Evolutionary conservation across 2,113 vertebrate genomes (phyloP).

Genomic region (Hippocampus guttulatus): DNA sequence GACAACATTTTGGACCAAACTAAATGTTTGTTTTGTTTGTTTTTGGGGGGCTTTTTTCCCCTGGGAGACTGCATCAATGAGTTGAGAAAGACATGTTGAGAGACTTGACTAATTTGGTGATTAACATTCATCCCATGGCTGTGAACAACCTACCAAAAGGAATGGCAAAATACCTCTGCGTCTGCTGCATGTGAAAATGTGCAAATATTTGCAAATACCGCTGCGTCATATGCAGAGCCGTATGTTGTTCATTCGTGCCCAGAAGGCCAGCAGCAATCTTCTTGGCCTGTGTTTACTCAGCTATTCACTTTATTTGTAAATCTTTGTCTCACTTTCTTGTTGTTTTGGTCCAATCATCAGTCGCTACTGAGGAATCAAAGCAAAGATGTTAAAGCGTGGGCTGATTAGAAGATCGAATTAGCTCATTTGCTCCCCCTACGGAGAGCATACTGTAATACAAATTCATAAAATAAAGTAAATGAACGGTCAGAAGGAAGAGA

Average conservation of each 20-base stretch:
- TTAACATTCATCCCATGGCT: conserved; percentile 24
- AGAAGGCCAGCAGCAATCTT: not conserved
- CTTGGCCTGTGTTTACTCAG: not conserved
- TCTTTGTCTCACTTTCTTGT: not conserved
- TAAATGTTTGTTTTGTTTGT: not conserved
- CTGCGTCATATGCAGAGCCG: not conserved
- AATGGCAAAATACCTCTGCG: conserved; percentile 14
- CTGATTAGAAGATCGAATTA: not conserved
- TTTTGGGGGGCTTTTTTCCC: too few relatives aligned
- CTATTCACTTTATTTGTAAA: not conserved
- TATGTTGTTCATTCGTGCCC: not conserved
- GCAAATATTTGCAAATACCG: not conserved
- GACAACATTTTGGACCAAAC: not conserved
- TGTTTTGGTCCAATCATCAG: not conserved
- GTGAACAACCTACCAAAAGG: not conserved
- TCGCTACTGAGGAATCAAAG: not conserved
- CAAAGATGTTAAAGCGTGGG: not conserved
- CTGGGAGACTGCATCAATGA: not conserved
- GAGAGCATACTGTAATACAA: not conserved
- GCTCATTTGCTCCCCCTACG: not conserved
- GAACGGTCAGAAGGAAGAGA: not conserved
- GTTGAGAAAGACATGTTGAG: not conserved
- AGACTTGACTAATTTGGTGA: conserved; percentile 10
- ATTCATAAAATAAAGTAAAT: not conserved
- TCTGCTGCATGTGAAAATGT: conserved; percentile 17